Evolutionary conservation across 2,113 vertebrate genomes (phyloP).

Genomic region (Mohoua ochrocephala): DNA sequence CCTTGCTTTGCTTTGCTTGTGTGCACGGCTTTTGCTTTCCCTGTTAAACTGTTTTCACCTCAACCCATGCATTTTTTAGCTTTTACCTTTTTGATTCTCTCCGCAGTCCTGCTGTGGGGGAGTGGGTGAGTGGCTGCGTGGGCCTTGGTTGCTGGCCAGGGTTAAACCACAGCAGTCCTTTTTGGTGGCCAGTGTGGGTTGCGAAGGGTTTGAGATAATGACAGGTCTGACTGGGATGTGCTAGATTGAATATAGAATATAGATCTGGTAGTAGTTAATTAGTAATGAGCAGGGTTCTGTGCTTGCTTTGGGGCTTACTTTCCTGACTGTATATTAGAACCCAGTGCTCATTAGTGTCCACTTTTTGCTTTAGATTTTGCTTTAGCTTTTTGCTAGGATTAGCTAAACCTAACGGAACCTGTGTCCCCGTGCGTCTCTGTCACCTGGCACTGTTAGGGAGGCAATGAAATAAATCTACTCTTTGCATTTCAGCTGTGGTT

Average conservation of each 20-base stretch:
- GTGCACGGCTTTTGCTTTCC: neutral
- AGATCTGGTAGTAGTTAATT: neutral
- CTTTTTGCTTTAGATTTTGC: neutral
- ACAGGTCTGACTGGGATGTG: neutral
- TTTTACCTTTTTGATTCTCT: neutral
- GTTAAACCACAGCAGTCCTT: neutral
- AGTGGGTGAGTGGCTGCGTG: neutral
- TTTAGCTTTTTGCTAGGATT: neutral
- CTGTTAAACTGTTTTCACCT: neutral
- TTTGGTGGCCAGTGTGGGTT: neutral
- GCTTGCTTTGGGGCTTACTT: neutral
- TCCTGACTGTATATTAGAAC: neutral
- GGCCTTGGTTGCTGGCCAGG: neutral
- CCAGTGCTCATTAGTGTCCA: neutral
- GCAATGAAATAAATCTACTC: neutral
- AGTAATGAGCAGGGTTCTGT: neutral
- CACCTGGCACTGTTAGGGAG: neutral
- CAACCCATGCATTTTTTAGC: neutral
- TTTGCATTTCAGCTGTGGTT: neutral
- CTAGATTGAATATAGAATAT: neutral
- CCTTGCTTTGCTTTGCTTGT: neutral
- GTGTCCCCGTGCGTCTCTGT: rapidly evolving
- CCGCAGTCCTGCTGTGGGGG: neutral
- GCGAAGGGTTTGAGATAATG: neutral
- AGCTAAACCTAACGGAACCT: neutral